These are phyloP conservation scores for Channallabes apus DNA, from an alignment of 2,797 vertebrate species.

Conservation along the genomic window DNA sequence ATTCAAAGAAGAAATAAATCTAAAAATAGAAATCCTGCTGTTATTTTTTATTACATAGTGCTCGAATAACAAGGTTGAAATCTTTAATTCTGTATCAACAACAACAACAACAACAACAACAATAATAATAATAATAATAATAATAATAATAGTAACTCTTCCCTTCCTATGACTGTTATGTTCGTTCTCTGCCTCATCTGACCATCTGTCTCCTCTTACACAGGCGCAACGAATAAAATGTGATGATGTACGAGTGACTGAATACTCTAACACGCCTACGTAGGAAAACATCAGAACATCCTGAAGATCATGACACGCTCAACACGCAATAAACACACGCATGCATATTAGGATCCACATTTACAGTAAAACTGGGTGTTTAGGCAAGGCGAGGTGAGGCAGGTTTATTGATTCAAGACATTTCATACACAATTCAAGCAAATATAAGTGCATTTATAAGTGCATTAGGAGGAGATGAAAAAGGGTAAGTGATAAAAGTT, in stretches of 20 bases:
- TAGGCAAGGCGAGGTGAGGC: background rate
- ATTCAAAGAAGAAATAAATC: background rate
- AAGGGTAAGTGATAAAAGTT: background rate
- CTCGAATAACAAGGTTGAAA: background rate
- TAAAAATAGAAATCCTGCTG: background rate
- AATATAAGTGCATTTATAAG: background rate
- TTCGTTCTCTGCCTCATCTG: slow-evolving; percentile 39
- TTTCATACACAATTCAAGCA: background rate
- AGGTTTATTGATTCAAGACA: background rate
- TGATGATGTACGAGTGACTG: slow-evolving; percentile 54
- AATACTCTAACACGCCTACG: slow-evolving; percentile 41
- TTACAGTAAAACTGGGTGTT: slow-evolving; percentile 25
- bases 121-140: background rate
- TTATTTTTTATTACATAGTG: background rate
- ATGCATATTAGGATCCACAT: background rate
- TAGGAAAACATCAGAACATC: slow-evolving; percentile 46
- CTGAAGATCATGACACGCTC: slow-evolving; percentile 31
- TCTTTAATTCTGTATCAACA: background rate
- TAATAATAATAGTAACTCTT: background rate
- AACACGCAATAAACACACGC: slow-evolving; percentile 25
- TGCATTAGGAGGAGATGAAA: background rate
- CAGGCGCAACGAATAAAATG: slow-evolving; percentile 52
- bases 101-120: background rate
- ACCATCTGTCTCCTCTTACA: slow-evolving; percentile 39
- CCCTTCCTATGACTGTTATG: background rate